A percentile compares a stretch with the other conserved stretches of the same genome.
Evolutionary conservation across 2,888 invertebrate genomes (phyloP).

Genomic region (Aradus depressus): DNA sequence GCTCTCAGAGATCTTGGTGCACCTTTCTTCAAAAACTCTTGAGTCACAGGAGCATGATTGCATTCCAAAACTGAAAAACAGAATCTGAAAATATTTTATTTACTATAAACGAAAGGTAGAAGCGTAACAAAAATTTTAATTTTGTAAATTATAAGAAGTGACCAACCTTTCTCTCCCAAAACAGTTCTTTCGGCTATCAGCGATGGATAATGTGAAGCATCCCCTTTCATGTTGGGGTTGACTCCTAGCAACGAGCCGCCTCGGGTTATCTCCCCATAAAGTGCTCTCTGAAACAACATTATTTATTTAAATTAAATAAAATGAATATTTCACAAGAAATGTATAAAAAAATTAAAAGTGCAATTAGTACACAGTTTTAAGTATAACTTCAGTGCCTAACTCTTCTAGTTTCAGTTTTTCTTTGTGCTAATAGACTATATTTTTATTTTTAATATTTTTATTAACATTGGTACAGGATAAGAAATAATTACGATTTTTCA

Average conservation of each 20-base stretch:
- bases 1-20: slow-evolving; percentile 69
- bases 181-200: slow-evolving; percentile 58
- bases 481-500: no score
- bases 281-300: slow-evolving; percentile 45
- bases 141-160: not conserved
- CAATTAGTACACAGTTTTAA: no score
- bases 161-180: slow-evolving; percentile 53
- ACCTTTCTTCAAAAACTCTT: slow-evolving; percentile 80
- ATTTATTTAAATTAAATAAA: not conserved
- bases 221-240: slow-evolving; percentile 46
- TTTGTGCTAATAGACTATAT: no score
- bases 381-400: no score
- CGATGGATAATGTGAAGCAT: slow-evolving; percentile 43
- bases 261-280: slow-evolving; percentile 59
- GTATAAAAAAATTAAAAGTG: no score
- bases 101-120: not conserved
- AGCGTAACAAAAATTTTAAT: not conserved
- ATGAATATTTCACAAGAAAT: not conserved
- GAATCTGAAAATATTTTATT: not conserved
- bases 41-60: slow-evolving; percentile 76
- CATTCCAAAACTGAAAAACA: slow-evolving; percentile 42
- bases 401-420: no score
- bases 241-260: slow-evolving; percentile 69
- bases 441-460: no score
- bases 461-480: no score